These are phyloP conservation scores for Datnioides undecimradiatus DNA, from an alignment of 2,113 vertebrate species.

Conservation along the genomic window DNA sequence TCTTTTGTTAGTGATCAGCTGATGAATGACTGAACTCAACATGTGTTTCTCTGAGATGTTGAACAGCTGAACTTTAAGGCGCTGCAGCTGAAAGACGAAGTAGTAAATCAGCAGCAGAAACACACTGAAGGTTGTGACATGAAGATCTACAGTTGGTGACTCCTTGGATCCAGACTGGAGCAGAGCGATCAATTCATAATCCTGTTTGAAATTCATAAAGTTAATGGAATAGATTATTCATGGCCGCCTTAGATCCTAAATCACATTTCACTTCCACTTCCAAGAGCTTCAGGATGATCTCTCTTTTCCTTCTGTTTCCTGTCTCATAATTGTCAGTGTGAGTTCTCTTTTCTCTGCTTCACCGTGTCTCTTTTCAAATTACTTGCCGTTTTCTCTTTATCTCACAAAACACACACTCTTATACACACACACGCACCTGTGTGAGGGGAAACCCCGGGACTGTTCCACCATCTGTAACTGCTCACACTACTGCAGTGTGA, in stretches of 20 bases:
- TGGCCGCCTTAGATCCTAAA: conserved; percentile 21
- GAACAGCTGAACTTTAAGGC: background rate
- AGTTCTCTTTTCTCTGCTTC: background rate
- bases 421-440: conserved; percentile 61
- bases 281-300: background rate
- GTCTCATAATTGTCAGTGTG: background rate
- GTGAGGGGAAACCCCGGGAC: conserved; percentile 73
- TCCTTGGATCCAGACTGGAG: background rate
- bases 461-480: conserved; percentile 64
- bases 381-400: conserved; percentile 1
- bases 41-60: background rate
- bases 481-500: conserved; percentile 68
- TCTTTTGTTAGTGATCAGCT: background rate
- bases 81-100: background rate
- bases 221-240: conserved; percentile 16
- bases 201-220: conserved; percentile 31
- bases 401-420: conserved; percentile 33
- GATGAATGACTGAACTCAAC: background rate
- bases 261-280: conserved; percentile 13
- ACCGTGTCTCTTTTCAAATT: background rate
- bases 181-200: conserved; percentile 5
- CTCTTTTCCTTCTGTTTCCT: background rate
- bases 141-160: background rate
- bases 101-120: background rate
- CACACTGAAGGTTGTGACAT: background rate